These are phyloP conservation scores for Mya arenaria DNA, from an alignment of 1,140 invertebrate genomes.

Conservation along the genomic window DNA sequence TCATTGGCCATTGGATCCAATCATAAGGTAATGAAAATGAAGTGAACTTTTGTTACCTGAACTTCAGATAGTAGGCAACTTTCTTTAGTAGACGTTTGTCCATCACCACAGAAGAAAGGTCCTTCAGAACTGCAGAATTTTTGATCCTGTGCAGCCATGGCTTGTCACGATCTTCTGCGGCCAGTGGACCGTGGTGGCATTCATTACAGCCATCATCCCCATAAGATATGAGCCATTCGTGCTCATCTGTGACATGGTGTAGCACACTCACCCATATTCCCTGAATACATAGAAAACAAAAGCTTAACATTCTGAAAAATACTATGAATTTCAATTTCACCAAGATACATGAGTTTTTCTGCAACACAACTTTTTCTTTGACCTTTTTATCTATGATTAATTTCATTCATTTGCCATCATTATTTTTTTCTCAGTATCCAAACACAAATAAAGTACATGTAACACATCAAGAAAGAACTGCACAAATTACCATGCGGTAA, in stretches of 20 bases:
- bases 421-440: too few relatives aligned
- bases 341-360: too few relatives aligned
- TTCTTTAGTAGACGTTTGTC: background rate
- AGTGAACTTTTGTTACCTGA: background rate
- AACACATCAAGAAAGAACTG: too few relatives aligned
- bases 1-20: background rate
- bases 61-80: background rate
- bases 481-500: too few relatives aligned
- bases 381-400: too few relatives aligned
- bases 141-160: background rate
- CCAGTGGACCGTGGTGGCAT: conserved; percentile 8
- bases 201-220: background rate
- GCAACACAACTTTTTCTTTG: too few relatives aligned
- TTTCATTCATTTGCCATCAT: too few relatives aligned
- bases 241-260: conserved; percentile 17
- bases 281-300: background rate
- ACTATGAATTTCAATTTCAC: too few relatives aligned
- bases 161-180: background rate
- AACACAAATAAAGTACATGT: too few relatives aligned
- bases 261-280: conserved; percentile 2
- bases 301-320: too few relatives aligned
- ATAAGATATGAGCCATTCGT: conserved; percentile 10
- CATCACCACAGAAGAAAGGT: background rate
- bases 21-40: background rate
- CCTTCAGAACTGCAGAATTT: background rate